Conservation (phyloP, 2,797 vertebrate genomes). For the Myotis daubentonii region DNA sequence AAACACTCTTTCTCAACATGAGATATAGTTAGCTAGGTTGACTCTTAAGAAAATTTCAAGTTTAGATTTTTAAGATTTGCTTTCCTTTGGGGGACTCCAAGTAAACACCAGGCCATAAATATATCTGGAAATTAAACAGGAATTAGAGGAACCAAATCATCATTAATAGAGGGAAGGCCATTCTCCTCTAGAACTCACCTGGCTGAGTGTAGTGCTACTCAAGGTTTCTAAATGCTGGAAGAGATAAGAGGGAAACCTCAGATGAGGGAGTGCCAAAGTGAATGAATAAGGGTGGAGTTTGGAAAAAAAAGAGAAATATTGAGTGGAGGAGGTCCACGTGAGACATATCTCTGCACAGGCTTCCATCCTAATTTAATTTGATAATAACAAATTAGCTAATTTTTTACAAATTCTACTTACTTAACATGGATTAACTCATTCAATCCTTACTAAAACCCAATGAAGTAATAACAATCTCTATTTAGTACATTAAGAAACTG, state of each 20-base stretch:
- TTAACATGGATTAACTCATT: background rate
- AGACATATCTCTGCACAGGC: background rate
- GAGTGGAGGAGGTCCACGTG: background rate
- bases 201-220: background rate
- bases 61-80: conserved; percentile 37
- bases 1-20: background rate
- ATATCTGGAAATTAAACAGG: background rate
- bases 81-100: background rate
- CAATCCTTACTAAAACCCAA: background rate
- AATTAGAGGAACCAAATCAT: background rate
- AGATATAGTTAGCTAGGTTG: background rate
- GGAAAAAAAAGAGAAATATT: background rate
- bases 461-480: background rate
- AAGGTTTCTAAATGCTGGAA: background rate
- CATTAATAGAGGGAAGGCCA: background rate
- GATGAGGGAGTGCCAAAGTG: background rate
- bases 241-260: background rate
- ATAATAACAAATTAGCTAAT: background rate
- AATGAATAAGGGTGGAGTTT: background rate
- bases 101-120: background rate
- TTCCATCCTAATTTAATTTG: background rate
- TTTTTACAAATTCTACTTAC: background rate
- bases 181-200: background rate
- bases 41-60: background rate
- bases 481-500: background rate